phyloP scores from a whole-genome alignment of 2,888 invertebrate species.

The Eupsilia transversa region DNA sequence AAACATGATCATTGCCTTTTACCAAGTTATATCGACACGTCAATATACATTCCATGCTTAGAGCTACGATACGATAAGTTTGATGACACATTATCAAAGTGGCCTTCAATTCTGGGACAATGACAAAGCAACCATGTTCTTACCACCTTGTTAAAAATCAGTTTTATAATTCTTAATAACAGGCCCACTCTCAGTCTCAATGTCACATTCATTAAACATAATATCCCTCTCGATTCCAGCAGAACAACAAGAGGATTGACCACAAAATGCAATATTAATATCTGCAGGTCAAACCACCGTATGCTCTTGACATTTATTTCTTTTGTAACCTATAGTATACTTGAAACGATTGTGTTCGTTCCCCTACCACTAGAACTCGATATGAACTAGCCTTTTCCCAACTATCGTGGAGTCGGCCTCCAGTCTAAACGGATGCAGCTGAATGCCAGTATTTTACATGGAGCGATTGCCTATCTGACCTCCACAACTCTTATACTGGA shows the following conservation, averaged over 20 bases:
- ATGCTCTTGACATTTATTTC: slow-evolving; percentile 72
- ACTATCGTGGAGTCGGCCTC: neutral
- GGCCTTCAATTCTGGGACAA: slow-evolving; percentile 7
- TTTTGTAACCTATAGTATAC: slow-evolving; percentile 60
- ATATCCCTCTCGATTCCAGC: slow-evolving; percentile 54
- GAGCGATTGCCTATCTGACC: neutral
- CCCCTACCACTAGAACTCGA: slow-evolving; percentile 53
- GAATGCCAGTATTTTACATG: neutral
- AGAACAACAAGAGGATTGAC: slow-evolving; percentile 42
- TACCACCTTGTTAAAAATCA: slow-evolving; percentile 33
- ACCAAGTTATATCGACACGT: neutral
- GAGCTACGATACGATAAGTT: neutral
- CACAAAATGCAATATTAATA: slow-evolving; percentile 65
- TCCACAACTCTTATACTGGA: too few species aligned
- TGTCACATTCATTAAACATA: slow-evolving; percentile 48
- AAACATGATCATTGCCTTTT: slow-evolving; percentile 15
- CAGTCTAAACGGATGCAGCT: neutral
- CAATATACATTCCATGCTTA: neutral
- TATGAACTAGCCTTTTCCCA: neutral
- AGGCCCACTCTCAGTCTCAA: slow-evolving; percentile 38
- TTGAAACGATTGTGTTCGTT: slow-evolving; percentile 52
- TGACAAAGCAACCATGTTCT: slow-evolving; percentile 15
- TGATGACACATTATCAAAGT: neutral
- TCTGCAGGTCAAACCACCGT: slow-evolving; percentile 62
- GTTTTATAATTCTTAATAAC: slow-evolving; percentile 20